A percentile compares a stretch with the other conserved stretches of the same genome.
Conservation (phyloP, 2,113 vertebrate genomes). For the Cercopithecus mona region DNA sequence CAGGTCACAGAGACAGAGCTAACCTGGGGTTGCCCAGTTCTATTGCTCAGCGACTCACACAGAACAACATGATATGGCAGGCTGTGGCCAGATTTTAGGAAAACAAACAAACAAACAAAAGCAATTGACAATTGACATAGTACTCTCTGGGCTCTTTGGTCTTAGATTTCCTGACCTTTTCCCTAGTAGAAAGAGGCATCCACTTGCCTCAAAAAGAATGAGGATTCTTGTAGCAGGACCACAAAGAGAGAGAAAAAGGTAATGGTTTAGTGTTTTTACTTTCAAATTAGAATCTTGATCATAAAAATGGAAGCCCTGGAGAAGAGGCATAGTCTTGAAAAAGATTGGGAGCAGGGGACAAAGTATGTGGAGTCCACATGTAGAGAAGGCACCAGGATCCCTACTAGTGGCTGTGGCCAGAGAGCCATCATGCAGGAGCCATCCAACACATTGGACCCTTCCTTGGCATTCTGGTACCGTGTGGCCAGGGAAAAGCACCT, state of each 20-base stretch:
- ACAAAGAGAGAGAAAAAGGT: not conserved
- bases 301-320: not conserved
- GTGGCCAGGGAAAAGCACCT: not conserved
- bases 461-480: not conserved
- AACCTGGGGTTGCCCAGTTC: not conserved
- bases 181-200: not conserved
- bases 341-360: not conserved
- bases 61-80: not conserved
- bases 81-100: conserved; percentile 17
- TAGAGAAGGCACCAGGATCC: not conserved
- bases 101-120: not conserved
- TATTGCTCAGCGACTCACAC: not conserved
- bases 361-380: not conserved
- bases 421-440: not conserved
- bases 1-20: not conserved
- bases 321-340: not conserved
- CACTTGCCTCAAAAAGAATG: not conserved
- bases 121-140: not conserved
- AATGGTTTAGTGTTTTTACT: not conserved
- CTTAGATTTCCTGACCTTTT: not conserved
- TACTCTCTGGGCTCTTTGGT: not conserved
- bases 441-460: not conserved
- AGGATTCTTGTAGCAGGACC: not conserved
- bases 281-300: conserved; percentile 8
- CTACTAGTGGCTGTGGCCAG: not conserved